phyloP scores from a whole-genome alignment of 1,140 invertebrate genomes.

The Brachionus asplanchnoidis region DNA sequence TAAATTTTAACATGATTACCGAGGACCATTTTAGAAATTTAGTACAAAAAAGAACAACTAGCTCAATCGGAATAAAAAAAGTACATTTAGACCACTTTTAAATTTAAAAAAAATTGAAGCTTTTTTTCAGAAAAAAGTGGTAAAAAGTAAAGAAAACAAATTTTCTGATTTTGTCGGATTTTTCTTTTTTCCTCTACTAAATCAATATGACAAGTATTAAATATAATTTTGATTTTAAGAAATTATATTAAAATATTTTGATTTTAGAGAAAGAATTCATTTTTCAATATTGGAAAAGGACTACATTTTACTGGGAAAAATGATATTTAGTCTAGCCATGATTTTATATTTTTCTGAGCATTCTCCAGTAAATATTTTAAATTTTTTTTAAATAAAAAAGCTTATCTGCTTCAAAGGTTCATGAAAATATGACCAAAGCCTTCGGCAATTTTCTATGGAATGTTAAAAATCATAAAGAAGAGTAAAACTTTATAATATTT shows the following conservation, averaged over 20 bases:
- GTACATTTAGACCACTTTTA: not conserved
- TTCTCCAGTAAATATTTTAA: not conserved
- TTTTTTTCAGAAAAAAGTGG: not conserved
- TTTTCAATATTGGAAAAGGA: slow-evolving; percentile 4
- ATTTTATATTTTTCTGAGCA: slow-evolving; percentile 1
- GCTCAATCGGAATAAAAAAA: not conserved
- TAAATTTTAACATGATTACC: not conserved
- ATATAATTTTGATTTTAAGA: not conserved
- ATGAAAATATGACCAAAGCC: slow-evolving; percentile 21
- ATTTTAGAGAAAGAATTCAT: not conserved
- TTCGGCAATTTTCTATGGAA: not conserved
- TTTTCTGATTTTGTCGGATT: not conserved
- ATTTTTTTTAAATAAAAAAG: not conserved
- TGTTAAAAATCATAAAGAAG: not conserved
- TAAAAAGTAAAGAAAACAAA: slow-evolving; percentile 3
- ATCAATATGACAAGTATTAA: not conserved
- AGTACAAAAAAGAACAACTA: not conserved
- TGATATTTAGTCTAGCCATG: slow-evolving; percentile 10
- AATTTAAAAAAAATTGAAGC: no score
- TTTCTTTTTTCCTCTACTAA: slow-evolving; percentile 28
- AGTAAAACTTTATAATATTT: not conserved
- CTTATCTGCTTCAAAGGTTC: not conserved
- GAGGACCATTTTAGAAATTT: not conserved
- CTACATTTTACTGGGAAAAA: not conserved
- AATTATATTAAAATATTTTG: not conserved